Evolutionary conservation across 2,888 invertebrate genomes (phyloP), one percentile per base, ranked within the genome.

Genomic region (Cylloceria caligata): DNA sequence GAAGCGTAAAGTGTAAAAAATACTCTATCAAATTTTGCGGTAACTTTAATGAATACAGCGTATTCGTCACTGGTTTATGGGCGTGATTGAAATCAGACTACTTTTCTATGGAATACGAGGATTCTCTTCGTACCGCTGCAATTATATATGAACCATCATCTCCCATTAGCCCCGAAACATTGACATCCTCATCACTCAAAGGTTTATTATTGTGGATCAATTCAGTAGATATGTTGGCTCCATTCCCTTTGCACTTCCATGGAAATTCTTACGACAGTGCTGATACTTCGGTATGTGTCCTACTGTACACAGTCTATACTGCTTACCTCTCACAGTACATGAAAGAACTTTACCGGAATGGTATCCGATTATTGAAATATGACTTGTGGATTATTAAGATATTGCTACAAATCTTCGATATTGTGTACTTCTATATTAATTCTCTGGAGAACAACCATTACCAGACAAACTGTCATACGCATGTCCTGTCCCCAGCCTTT

Each of bases 181-280:
- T 39, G 7, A 85, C 34, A 9, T 74, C 67, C 9, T 47, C 64
- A 62, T 87, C 83, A 73, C 83, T 76, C 5, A 88, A 55, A 62
- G 86, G 83, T 7, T 2, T 42, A 65, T 85, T 87, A 11, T 83
- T 34, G 21, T 83, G 85, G 7, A 86, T 55, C 9, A 88, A 47
- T 39, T 84, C 34, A n/a, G 80, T 87, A 0, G 84, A 87, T 39
- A 78, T 84, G 69, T 80, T 72, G 3, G 88, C 60, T 88, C 87
- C 87, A 89, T 88, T 0, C 86, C 86, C 65, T 89, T 89, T 0
- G 88, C 87, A 57, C 87, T 88, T 2, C 87, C 87, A 1, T 57
- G 1, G 60, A 85, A 88, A 71, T 88, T 88, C 24, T 42, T 3
- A 5, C 88, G 74, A 30, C 87, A 88, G 47, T 86, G 86, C 68